Conservation (phyloP, 2,888 invertebrate genomes). For the Lycocerus yunnanus region DNA sequence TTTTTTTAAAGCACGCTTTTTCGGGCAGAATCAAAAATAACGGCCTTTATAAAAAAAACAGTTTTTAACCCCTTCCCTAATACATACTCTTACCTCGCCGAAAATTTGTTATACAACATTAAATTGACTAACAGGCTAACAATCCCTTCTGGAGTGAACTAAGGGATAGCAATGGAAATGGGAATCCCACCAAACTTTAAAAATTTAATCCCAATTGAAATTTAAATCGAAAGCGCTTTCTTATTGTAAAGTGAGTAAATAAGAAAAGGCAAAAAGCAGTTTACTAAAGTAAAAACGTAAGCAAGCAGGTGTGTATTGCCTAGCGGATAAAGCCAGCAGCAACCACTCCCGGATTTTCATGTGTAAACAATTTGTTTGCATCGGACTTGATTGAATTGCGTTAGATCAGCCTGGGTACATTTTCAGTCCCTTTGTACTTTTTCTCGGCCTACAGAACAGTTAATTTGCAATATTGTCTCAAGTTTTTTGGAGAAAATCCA, state of each 20-base stretch:
- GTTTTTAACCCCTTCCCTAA: too few relatives aligned
- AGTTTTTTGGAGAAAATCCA: not conserved
- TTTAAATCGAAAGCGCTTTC: not conserved
- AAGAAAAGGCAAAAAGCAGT: not conserved
- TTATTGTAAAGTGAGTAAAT: not conserved
- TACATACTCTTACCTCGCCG: too few relatives aligned
- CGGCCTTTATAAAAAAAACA: too few relatives aligned
- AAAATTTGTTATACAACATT: not conserved
- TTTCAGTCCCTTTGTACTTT: not conserved
- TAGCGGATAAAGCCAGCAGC: not conserved
- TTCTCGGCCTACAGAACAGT: not conserved
- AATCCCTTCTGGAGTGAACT: not conserved
- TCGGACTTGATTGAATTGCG: not conserved
- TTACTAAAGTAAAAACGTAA: not conserved
- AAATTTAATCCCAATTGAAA: not conserved
- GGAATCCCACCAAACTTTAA: not conserved
- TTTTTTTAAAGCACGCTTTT: too few relatives aligned
- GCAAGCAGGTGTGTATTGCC: not conserved
- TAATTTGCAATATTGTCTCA: not conserved
- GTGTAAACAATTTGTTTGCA: not conserved
- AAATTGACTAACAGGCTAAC: not conserved
- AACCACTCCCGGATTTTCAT: not conserved
- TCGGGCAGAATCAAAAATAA: too few relatives aligned
- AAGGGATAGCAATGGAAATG: not conserved
- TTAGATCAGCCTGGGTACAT: not conserved